Evolutionary conservation across 2,888 invertebrate species (phyloP), one percentile per base, ranked within the genome.

Genomic region (Neelides folsomi): DNA sequence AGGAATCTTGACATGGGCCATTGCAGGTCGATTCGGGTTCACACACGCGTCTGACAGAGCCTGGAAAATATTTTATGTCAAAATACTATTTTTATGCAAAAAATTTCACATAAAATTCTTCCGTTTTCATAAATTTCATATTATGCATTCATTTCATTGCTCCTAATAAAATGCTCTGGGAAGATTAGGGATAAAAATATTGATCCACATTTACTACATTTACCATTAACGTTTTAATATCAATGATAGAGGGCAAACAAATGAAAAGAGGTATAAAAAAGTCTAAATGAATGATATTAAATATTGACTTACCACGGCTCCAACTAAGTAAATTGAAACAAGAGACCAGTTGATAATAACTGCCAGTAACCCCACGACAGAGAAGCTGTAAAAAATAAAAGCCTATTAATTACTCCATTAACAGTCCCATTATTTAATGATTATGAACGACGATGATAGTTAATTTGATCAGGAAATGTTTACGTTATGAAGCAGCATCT

Each of bases 321-420:
- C 79, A 47, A 86, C 85, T 58, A 90, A 77, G 72, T 92, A 87
- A 57, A 89, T 71, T 51, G 90, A 89, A 49, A 86, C 83, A 76
- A 87, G 82, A 65, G 88, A 76, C 86, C 90, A 93, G 59, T 88
- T 87, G 52, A 84, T 78, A 61, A 87, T 84, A 37, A 93, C 86
- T 36, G 87, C 88, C 66, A 94, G 77, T 18, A 86, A 73, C 41
- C 83, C 82, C 71, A 88, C 82, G 20, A 90, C 90, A 58, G 88
- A 88, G 66, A 90, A 87, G 61, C 77, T 77, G 66, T 9, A 69
- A 57, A 44, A 47, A 16, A 55, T 45, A 51, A 50, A 27, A 3
- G 27, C 27, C 27, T 7, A 27, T 27, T 27, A 27, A 27, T 27
- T 27, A 27, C 27, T 27, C 27, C 27, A 27, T 27, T 27, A 27